phyloP scores from a whole-genome alignment of 2,888 invertebrate genomes.

The Agriotes lineatus region DNA sequence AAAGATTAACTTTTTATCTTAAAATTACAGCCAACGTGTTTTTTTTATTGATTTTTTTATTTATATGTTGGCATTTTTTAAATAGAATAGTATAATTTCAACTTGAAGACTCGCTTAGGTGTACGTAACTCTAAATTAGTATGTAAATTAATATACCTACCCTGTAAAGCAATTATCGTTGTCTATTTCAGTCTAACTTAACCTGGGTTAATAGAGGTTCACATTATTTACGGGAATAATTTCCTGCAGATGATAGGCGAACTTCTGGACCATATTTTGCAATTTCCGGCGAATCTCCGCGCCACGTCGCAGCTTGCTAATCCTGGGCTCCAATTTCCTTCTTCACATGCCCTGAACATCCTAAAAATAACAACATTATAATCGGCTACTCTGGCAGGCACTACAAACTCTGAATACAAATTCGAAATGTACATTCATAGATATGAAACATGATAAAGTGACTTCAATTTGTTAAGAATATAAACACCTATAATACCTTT shows the following conservation, averaged over 20 bases:
- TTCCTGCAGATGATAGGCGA: constrained; percentile 25
- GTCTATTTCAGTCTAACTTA: constrained; percentile 8
- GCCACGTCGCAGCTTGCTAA: constrained; percentile 2
- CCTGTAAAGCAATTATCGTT: neutral
- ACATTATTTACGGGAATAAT: constrained; percentile 23
- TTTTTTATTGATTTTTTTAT: no score
- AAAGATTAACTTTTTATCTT: no score
- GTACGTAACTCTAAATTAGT: no score
- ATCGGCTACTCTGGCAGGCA: neutral
- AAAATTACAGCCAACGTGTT: no score
- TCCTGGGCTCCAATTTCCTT: constrained; percentile 19
- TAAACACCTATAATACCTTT: constrained; percentile 64
- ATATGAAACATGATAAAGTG: constrained; percentile 40
- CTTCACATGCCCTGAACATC: neutral
- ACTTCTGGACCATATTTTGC: constrained; percentile 25
- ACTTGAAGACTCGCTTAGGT: no score
- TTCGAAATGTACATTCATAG: constrained; percentile 22
- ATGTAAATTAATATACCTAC: neutral
- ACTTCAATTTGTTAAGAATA: constrained; percentile 63
- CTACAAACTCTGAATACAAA: neutral
- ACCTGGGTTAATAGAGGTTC: constrained; percentile 7
- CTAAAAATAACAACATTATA: constrained; percentile 12
- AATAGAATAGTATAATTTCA: no score
- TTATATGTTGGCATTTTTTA: no score
- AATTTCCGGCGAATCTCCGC: constrained; percentile 25